phyloP scores from a whole-genome alignment of 2,797 vertebrate genomes.

The Epinephelus coioides region DNA sequence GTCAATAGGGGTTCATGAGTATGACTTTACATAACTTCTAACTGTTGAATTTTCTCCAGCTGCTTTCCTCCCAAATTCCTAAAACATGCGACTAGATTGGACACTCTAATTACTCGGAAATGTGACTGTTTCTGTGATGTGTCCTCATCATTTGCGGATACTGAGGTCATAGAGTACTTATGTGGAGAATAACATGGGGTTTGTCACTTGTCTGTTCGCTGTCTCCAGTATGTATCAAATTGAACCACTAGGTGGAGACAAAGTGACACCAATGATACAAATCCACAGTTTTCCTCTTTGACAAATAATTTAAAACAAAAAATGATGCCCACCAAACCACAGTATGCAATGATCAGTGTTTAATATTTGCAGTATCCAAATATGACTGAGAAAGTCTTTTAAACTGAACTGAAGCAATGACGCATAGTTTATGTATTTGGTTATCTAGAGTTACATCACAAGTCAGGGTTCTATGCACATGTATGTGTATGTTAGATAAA shows the following conservation, averaged over 20 bases:
- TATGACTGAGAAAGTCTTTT: background rate
- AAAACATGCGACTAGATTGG: too few relatives aligned
- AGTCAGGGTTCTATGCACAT: background rate
- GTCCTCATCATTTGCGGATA: background rate
- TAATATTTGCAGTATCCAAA: conserved; percentile 1
- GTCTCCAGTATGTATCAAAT: background rate
- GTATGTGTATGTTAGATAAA: background rate
- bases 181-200: background rate
- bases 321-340: background rate
- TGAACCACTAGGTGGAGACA: conserved; percentile 32
- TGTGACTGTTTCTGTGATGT: too few relatives aligned
- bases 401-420: background rate
- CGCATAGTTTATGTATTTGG: background rate
- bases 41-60: too few relatives aligned
- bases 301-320: background rate
- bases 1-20: background rate
- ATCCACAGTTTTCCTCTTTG: background rate
- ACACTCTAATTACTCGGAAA: too few relatives aligned
- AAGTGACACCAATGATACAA: conserved; percentile 1
- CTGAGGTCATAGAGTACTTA: background rate
- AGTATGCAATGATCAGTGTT: background rate
- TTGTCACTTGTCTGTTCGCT: background rate
- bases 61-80: too few relatives aligned
- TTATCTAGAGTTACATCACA: background rate
- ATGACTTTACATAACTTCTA: too few relatives aligned